Evolutionary conservation across 2,888 invertebrate species (phyloP).

Genomic region (Oegoconia quadripuncta): DNA sequence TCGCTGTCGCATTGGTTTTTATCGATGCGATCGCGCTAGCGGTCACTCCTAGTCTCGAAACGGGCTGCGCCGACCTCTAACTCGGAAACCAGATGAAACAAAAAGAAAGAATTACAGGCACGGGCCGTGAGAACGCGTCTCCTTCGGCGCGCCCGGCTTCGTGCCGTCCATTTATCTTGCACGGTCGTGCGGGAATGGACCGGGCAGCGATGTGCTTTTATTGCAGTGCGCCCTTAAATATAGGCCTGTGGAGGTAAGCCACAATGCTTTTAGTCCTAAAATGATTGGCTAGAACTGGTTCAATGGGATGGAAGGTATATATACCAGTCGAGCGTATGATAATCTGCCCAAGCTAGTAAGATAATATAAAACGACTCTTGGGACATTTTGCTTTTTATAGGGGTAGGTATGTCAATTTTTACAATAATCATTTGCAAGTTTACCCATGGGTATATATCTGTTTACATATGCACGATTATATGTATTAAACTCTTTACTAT

Average conservation of each 20-base stretch:
- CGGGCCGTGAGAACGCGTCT: slow-evolving; percentile 78
- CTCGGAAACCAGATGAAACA: slow-evolving; percentile 70
- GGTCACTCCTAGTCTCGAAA: slow-evolving; percentile 62
- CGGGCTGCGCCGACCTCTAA: slow-evolving; percentile 66
- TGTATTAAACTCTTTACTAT: too few relatives aligned
- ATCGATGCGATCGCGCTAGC: slow-evolving; percentile 59
- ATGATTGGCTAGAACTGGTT: slow-evolving; percentile 52
- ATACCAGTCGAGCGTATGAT: slow-evolving; percentile 4
- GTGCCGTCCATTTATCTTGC: slow-evolving; percentile 73
- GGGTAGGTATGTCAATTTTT: too few relatives aligned
- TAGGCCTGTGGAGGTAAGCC: slow-evolving; percentile 62
- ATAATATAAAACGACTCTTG: too few relatives aligned
- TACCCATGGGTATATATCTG: too few relatives aligned
- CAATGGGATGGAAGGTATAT: slow-evolving; percentile 20
- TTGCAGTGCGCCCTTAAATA: slow-evolving; percentile 75
- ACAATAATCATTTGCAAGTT: too few relatives aligned
- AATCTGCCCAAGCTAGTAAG: not conserved
- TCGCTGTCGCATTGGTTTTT: slow-evolving; percentile 60
- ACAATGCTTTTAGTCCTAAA: slow-evolving; percentile 60
- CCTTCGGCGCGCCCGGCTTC: slow-evolving; percentile 50
- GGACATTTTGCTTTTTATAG: too few relatives aligned
- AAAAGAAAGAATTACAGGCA: slow-evolving; percentile 68
- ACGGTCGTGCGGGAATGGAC: slow-evolving; percentile 75
- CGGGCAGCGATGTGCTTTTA: slow-evolving; percentile 72
- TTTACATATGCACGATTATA: too few relatives aligned